Percentiles rank a stretch among this genome's conserved stretches.
Conservation (phyloP, 1,140 invertebrate species). For the Batillaria attramentaria region DNA sequence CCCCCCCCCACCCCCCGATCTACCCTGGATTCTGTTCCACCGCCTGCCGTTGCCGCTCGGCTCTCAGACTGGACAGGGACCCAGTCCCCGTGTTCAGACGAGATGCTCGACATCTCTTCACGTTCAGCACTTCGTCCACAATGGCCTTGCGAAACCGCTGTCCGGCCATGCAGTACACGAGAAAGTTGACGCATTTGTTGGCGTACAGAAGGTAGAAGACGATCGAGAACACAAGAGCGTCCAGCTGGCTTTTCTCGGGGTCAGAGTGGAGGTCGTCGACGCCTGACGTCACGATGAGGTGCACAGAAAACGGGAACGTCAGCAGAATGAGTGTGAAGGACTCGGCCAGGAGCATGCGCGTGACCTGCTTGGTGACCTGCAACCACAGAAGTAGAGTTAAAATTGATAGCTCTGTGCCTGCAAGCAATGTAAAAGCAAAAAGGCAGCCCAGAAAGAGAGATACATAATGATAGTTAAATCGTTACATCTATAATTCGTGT, state of each 20-base stretch:
- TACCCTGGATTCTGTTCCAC: not conserved
- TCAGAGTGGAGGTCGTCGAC: constrained; percentile 42
- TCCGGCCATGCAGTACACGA: constrained; percentile 55
- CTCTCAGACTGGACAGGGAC: not conserved
- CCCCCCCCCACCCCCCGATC: no score
- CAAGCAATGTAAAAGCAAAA: no score
- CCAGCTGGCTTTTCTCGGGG: constrained; percentile 32
- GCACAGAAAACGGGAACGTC: constrained; percentile 57
- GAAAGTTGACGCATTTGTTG: constrained; percentile 61
- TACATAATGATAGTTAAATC: no score
- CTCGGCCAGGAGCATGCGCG: constrained; percentile 57
- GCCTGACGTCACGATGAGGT: constrained; percentile 45
- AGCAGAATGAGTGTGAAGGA: constrained; percentile 51
- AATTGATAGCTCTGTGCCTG: not conserved
- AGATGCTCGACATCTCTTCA: not conserved
- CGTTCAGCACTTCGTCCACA: constrained; percentile 30
- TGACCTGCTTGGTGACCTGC: constrained; percentile 34
- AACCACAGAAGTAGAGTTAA: constrained; percentile 4
- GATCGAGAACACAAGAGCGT: constrained; percentile 51
- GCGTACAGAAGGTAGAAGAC: constrained; percentile 61
- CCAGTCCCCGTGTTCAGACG: not conserved
- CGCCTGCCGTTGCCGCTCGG: not conserved
- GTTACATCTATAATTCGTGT: no score
- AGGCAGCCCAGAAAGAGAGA: no score
- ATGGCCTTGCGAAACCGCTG: constrained; percentile 49